Conservation (phyloP, 2,797 vertebrate species). For the Brotula barbata region DNA sequence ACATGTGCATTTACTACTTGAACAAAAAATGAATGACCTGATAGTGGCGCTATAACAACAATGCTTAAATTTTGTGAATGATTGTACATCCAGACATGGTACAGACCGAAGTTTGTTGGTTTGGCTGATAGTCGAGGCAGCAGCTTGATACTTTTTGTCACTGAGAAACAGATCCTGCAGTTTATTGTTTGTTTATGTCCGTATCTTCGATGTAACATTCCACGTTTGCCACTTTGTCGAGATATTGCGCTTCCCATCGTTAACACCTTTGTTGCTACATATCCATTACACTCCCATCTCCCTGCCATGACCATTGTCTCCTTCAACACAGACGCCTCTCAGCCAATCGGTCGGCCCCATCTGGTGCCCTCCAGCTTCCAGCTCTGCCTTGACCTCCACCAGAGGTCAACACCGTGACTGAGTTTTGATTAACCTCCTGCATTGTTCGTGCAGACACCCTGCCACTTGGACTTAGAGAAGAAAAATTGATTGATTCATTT, state of each 20-base stretch:
- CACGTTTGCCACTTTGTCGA: conserved; percentile 1
- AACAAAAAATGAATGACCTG: too few species aligned
- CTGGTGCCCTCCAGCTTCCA: conserved; percentile 59
- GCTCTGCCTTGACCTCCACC: conserved; percentile 68
- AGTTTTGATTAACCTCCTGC: conserved; percentile 73
- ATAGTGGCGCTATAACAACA: too few species aligned
- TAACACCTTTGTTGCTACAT: conserved; percentile 48
- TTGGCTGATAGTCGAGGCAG: too few species aligned
- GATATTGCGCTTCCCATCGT: conserved; percentile 29
- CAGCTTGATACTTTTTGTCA: too few species aligned
- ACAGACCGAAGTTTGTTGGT: too few species aligned
- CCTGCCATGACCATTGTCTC: conserved; percentile 58
- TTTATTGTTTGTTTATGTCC: background rate
- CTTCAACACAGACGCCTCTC: conserved; percentile 53
- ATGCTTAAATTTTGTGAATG: too few species aligned
- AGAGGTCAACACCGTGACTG: conserved; percentile 72
- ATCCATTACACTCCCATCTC: conserved; percentile 59
- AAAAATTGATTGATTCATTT: conserved; percentile 58
- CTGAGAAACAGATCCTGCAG: too few species aligned
- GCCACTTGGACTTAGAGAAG: conserved; percentile 52
- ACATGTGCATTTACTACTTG: too few species aligned
- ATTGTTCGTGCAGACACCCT: conserved; percentile 62
- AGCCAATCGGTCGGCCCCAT: conserved; percentile 54
- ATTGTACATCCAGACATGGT: too few species aligned
- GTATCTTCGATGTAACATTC: background rate